Evolutionary conservation across 2,888 invertebrate genomes (phyloP).

Genomic region (Neria commutata): DNA sequence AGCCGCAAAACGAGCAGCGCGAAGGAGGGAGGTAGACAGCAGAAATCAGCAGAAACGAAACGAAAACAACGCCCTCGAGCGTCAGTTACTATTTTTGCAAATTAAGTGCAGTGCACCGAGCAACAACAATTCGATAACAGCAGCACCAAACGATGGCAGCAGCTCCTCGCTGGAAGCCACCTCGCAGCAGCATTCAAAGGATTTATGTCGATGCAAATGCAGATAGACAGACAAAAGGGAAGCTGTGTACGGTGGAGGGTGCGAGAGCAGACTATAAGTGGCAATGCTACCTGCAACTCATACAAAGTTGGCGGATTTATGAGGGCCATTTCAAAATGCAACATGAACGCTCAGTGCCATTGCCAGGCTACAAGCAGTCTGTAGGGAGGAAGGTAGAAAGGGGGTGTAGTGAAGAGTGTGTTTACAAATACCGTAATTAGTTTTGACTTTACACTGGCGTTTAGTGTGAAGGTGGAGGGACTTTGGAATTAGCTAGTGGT

Average conservation of each 20-base stretch:
- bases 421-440: background rate
- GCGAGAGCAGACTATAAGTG: too few relatives aligned
- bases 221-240: background rate
- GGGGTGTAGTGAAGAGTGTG: background rate
- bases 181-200: too few relatives aligned
- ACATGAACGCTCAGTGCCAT: background rate
- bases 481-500: too few relatives aligned
- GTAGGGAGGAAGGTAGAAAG: background rate
- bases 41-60: too few relatives aligned
- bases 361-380: too few relatives aligned
- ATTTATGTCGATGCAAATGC: background rate
- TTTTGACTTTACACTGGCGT: too few relatives aligned
- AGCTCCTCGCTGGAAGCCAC: too few relatives aligned
- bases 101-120: conserved; percentile 15
- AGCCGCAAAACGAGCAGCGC: background rate
- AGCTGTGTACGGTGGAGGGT: background rate
- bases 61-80: background rate
- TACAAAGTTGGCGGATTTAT: too few relatives aligned
- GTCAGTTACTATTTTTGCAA: conserved; percentile 2
- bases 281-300: too few relatives aligned
- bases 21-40: background rate
- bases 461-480: too few relatives aligned
- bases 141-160: background rate
- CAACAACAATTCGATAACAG: background rate
- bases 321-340: background rate